Evolutionary conservation across 2,113 vertebrate species (phyloP).

Genomic region (Sprattus sprattus): DNA sequence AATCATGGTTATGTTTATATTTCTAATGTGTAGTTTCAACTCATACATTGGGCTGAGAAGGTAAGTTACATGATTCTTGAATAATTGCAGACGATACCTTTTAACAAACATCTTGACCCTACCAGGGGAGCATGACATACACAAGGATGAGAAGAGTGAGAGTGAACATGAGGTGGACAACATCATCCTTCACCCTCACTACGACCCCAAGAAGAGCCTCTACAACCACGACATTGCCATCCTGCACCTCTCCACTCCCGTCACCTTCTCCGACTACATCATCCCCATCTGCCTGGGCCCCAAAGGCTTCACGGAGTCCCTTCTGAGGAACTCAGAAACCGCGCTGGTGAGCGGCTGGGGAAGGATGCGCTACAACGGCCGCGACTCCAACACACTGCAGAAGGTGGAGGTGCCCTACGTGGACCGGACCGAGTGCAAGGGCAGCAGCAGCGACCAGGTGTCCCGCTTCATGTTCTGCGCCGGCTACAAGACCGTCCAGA

Average conservation of each 20-base stretch:
- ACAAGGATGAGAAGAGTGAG: conserved; percentile 68
- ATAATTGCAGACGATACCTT: neutral
- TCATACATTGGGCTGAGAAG: neutral
- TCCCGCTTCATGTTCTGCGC: conserved; percentile 91
- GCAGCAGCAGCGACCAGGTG: conserved; percentile 74
- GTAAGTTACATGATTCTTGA: neutral
- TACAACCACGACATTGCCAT: conserved; percentile 89
- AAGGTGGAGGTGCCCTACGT: conserved; percentile 81
- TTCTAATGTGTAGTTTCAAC: no score
- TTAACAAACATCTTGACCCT: neutral
- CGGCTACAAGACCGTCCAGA: conserved; percentile 61
- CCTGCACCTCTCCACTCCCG: conserved; percentile 73
- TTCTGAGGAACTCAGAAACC: conserved; percentile 58
- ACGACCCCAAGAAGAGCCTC: conserved; percentile 61
- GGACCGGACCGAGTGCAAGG: conserved; percentile 77
- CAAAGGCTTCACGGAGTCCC: conserved; percentile 77
- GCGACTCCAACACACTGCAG: conserved; percentile 70
- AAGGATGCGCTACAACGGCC: conserved; percentile 58
- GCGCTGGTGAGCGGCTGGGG: conserved; percentile 92
- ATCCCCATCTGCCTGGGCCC: conserved; percentile 86
- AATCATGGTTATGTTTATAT: no score
- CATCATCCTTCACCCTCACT: conserved; percentile 64
- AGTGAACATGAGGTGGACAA: conserved; percentile 66
- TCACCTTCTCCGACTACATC: conserved; percentile 69
- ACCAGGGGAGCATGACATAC: conserved; percentile 81